Evolutionary conservation across 2,888 invertebrate genomes (phyloP), one percentile per base, ranked within the genome.

Genomic region (Drosophila mimica): DNA sequence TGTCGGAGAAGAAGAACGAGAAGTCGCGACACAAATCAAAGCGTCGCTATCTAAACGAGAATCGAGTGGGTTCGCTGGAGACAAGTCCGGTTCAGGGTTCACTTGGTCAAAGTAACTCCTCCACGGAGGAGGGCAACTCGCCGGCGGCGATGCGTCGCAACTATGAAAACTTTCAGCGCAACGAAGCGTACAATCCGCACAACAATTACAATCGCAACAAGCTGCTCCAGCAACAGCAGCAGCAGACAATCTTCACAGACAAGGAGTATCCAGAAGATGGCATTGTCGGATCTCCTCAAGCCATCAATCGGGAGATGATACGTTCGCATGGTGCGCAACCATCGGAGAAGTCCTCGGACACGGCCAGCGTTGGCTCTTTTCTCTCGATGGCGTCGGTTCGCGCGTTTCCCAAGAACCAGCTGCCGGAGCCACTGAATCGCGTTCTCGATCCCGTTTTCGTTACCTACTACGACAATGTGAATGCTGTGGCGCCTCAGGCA

Each of bases 341-440:
- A 8, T 84, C 91, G 0, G 92, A 92, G 25, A 92, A 90, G 48
- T 92, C 92, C 11, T 92, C 93, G 2, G 93, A 93, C 9, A 94
- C 95, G 0, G 94, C 93, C 7, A 95, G 95, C 5, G 95, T 97
- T 0, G 96, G 96, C 54, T 97, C 97, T 0, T 97, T 96, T 89
- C 94, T 97, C 7, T 97, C 97, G 0, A 97, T 97, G 97, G 97
- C 97, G 30, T 97, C 97, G 3, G 96, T 97, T 13, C 96, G 96
- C 88, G 95, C 96, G n/a, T 97, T 97, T 88, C 97, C 97, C 1
- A 96, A 96, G 94, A 91, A 95, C 5, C 95, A 95, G 80, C 95
- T 96, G 66, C 96, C 96, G 4, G 97, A 97, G 90, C 97, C 97
- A 0, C 92, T 97, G 15, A 96, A 96, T 60, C 95, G 96, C 79